Evolutionary conservation across 2,797 vertebrate species (phyloP).

Genomic region (Spheniscus humboldti): DNA sequence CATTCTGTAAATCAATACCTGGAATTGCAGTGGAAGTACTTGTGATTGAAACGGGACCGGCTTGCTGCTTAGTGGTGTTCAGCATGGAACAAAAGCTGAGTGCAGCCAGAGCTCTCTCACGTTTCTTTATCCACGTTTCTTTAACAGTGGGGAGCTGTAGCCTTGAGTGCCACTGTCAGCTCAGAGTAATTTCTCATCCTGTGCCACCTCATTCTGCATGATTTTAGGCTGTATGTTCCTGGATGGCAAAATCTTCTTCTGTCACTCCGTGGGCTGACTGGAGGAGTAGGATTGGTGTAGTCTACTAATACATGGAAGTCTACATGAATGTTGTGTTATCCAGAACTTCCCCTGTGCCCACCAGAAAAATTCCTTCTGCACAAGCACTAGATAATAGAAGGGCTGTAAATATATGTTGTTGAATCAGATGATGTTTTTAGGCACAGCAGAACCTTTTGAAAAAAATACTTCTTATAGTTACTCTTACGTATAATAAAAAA

Average conservation of each 20-base stretch:
- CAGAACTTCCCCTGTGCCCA: neutral
- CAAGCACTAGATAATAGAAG: neutral
- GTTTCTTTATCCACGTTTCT: neutral
- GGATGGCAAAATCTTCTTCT: neutral
- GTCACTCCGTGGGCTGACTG: neutral
- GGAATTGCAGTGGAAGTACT: neutral
- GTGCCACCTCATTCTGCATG: neutral
- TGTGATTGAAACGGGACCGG: accelerated
- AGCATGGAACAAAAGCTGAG: neutral
- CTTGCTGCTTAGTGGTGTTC: neutral
- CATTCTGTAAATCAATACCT: neutral
- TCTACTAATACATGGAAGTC: neutral
- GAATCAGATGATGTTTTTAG: neutral
- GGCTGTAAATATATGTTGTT: neutral
- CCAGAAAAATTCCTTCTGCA: neutral
- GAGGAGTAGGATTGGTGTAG: neutral
- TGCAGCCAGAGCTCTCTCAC: neutral
- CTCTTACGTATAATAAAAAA: neutral
- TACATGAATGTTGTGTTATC: neutral
- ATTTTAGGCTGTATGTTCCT: neutral
- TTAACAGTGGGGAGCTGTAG: neutral
- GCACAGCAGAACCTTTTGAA: neutral
- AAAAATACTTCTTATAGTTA: neutral
- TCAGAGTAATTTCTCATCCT: neutral
- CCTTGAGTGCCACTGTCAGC: neutral